phyloP scores from a whole-genome alignment of 2,113 vertebrate species.

The Tonatia bakeri region DNA sequence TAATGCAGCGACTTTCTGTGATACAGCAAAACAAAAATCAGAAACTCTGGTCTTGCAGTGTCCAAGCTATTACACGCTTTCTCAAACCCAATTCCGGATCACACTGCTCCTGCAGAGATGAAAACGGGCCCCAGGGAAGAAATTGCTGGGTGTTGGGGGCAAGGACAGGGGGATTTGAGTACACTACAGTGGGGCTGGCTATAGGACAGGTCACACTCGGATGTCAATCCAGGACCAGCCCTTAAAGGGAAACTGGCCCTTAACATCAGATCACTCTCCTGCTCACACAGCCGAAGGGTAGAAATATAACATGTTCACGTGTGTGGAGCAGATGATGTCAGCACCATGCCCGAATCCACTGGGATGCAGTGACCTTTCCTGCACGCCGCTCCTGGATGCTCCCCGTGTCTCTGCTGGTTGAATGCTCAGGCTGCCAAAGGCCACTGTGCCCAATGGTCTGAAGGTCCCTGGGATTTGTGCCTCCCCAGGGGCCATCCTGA shows the following conservation, averaged over 20 bases:
- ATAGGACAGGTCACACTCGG: neutral
- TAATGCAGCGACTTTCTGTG: neutral
- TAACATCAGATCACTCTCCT: neutral
- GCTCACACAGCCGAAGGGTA: neutral
- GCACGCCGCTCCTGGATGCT: neutral
- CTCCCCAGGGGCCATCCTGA: neutral
- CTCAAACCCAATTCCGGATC: neutral
- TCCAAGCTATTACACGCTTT: neutral
- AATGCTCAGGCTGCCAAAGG: neutral
- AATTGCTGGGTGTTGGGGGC: neutral
- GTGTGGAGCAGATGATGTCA: neutral
- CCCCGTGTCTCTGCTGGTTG: neutral
- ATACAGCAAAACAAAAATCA: neutral
- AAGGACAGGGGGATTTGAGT: neutral
- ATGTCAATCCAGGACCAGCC: neutral
- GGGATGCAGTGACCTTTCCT: neutral
- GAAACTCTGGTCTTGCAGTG: neutral
- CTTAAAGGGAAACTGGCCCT: neutral
- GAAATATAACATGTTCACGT: neutral
- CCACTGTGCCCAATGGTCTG: neutral
- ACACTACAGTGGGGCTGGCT: neutral
- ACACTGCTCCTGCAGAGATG: neutral
- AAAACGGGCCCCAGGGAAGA: neutral
- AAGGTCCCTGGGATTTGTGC: neutral
- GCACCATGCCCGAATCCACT: accelerated